Evolutionary conservation across 2,113 vertebrate genomes (phyloP).

Genomic region (Melospiza georgiana): DNA sequence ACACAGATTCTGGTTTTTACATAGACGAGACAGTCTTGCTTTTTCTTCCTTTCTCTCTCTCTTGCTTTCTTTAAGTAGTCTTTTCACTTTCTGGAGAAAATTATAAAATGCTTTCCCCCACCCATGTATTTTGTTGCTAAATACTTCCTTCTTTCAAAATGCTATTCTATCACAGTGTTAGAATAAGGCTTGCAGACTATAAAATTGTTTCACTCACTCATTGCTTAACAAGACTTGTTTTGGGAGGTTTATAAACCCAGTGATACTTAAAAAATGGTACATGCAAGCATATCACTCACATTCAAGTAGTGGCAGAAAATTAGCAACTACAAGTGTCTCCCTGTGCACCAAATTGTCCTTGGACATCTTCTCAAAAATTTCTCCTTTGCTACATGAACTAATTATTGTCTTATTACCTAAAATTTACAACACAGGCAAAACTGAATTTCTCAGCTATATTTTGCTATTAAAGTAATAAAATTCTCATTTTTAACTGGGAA

Average conservation of each 20-base stretch:
- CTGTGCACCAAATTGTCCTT: background rate
- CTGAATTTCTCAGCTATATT: background rate
- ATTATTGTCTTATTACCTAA: background rate
- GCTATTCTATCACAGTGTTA: background rate
- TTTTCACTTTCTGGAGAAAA: background rate
- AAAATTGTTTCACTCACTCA: background rate
- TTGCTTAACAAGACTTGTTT: background rate
- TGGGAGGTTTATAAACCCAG: background rate
- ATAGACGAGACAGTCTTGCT: background rate
- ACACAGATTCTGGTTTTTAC: background rate
- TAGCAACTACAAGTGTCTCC: background rate
- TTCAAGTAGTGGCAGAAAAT: background rate
- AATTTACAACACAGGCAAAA: background rate
- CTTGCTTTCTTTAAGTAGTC: background rate
- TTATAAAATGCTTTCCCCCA: background rate
- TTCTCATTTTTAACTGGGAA: background rate
- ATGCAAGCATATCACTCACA: background rate
- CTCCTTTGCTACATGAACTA: background rate
- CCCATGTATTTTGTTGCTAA: background rate
- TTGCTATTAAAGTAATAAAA: background rate
- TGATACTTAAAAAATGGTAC: background rate
- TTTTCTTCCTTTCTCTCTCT: background rate
- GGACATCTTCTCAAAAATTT: background rate
- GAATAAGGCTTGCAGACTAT: background rate
- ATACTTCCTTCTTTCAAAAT: background rate